phyloP scores from a whole-genome alignment of 2,113 vertebrate genomes.

The Xyliphius kryptos region DNA sequence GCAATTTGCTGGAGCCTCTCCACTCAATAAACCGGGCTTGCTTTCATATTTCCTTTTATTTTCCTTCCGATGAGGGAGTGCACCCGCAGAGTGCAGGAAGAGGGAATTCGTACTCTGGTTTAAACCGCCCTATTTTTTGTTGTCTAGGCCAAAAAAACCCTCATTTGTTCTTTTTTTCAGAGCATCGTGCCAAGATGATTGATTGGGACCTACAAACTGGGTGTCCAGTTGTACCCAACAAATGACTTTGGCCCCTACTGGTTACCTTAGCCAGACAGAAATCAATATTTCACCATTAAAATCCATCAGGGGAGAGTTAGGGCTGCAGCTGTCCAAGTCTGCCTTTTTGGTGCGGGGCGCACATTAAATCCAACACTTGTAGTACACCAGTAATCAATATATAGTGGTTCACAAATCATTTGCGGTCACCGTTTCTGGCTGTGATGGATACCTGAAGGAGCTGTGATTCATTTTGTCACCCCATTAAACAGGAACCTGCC shows the following conservation, averaged over 20 bases:
- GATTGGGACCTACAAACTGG: slow-evolving; percentile 77
- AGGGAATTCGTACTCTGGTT: slow-evolving; percentile 2
- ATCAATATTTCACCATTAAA: slow-evolving; percentile 99
- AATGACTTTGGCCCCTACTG: slow-evolving; percentile 95
- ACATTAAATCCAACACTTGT: slow-evolving; percentile 99
- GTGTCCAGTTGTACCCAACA: slow-evolving; percentile 95
- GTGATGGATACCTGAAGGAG: slow-evolving; percentile 94
- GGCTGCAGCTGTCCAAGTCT: slow-evolving; percentile 91
- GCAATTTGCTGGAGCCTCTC: slow-evolving; percentile 75
- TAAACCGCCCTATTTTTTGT: neutral
- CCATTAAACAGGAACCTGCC: slow-evolving; percentile 96
- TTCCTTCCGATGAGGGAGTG: slow-evolving; percentile 45
- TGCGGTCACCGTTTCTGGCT: slow-evolving; percentile 89
- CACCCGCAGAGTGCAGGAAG: slow-evolving; percentile 8
- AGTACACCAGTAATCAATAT: slow-evolving; percentile 97
- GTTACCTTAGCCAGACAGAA: slow-evolving; percentile 98
- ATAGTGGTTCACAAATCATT: slow-evolving; percentile 97
- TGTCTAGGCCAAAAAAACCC: neutral
- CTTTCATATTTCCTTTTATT: slow-evolving; percentile 72
- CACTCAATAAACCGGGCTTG: slow-evolving; percentile 82
- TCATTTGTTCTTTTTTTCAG: slow-evolving; percentile 46
- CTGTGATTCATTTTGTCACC: slow-evolving; percentile 99
- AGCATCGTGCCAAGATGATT: slow-evolving; percentile 82
- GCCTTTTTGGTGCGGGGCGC: slow-evolving; percentile 80
- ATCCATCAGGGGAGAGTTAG: slow-evolving; percentile 98